Base-by-base conservation (phyloP, 2,113 vertebrate species). In the Colistium nudipinnis region DNA sequence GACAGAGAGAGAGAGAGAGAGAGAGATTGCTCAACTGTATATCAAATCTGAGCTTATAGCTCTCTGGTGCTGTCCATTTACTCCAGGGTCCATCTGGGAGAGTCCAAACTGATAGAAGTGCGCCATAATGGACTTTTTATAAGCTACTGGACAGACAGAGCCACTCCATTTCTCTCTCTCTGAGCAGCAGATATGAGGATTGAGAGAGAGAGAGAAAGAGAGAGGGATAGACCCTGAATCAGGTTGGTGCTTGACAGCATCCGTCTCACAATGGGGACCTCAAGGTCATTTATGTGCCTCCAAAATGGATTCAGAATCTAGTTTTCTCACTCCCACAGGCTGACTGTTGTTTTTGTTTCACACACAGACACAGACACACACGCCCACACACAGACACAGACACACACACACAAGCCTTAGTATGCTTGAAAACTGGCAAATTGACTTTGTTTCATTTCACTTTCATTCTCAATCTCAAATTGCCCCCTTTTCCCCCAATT, bases 61-160 rank as follows among this genome's bases (percentile, higher is more conserved):
- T 83, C 84, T 85, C 73, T 82, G 77, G 72, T 76, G 87, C 78
- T 83, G 88, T 88, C 82, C 79, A 88, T 89, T 90, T 88, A 89
- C 82, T 90, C 81, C 77, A 74, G 82, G 81, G 82, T 84, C 88
- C 82, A 84, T 90, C 82, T 87, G 87, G 86, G 87, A 86, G 81
- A 87, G 76, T 65, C 80, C 83, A 88, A 84, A 86, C 87, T 84
- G 89, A 90, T 91, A 89, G 82, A 87, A 76, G 71, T 33, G 19
- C 66, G 70, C 79, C 70, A 83, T 91, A 91, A 91, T 91, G 84
- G 89, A 89, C 88, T 90, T 90, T 91, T 90, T 90, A 91, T 90
- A 90, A 90, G 88, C 85, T 85, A 86, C 68, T 76, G 88, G 88
- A 88, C 78, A 83, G 86, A 88, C 88, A 88, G 83, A 70, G 49